Conservation (phyloP, 2,888 invertebrate genomes). For the Asteroscopus sphinx region DNA sequence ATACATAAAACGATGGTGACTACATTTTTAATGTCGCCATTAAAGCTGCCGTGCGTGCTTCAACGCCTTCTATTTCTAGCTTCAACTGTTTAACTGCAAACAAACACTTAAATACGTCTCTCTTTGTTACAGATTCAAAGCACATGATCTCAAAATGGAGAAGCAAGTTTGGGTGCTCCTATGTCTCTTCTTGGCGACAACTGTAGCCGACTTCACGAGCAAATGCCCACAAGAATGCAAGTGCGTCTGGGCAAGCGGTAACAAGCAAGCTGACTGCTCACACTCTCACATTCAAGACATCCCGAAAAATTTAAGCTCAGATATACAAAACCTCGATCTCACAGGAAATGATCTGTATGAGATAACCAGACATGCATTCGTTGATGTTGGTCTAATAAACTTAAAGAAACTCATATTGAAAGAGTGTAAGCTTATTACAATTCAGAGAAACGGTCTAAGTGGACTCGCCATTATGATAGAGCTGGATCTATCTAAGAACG, state of each 20-base stretch:
- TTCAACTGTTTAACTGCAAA: conserved; percentile 55
- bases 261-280: conserved; percentile 95
- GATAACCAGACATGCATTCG: conserved; percentile 92
- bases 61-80: conserved; percentile 69
- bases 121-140: conserved; percentile 76
- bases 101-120: conserved; percentile 50
- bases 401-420: conserved; percentile 94
- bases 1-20: conserved; percentile 69
- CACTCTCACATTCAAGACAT: conserved; percentile 91
- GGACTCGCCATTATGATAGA: conserved; percentile 94
- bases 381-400: conserved; percentile 92
- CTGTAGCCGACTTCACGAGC: conserved; percentile 87
- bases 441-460: conserved; percentile 94
- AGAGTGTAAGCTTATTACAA: conserved; percentile 92
- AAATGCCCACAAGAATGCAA: conserved; percentile 92
- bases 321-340: conserved; percentile 93
- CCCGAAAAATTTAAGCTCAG: conserved; percentile 93
- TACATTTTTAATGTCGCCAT: conserved; percentile 71
- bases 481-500: conserved; percentile 94
- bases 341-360: conserved; percentile 92
- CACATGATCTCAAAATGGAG: conserved; percentile 75
- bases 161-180: conserved; percentile 70
- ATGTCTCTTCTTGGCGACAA: conserved; percentile 68
- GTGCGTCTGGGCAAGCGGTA: conserved; percentile 96
- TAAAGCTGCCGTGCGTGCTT: conserved; percentile 70